Percentiles rank a stretch among this genome's conserved stretches.
These are phyloP conservation scores for Melanotaenia nigrans DNA, from an alignment of 2,797 vertebrate genomes.

Conservation along the genomic window DNA sequence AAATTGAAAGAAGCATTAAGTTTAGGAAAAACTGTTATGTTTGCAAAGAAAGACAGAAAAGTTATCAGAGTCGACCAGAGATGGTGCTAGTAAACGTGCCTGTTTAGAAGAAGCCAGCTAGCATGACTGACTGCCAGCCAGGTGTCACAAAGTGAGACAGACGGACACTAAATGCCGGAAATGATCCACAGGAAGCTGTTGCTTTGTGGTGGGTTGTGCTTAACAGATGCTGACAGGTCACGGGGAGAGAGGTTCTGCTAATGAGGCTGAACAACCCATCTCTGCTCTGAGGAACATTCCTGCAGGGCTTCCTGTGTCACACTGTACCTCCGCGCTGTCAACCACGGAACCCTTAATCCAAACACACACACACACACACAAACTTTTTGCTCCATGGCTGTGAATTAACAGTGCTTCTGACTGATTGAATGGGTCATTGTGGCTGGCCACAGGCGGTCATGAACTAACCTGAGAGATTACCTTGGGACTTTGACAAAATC, in stretches of 20 bases:
- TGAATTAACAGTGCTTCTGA: conserved; percentile 65
- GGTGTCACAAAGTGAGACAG: conserved; percentile 57
- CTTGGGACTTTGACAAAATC: conserved; percentile 34
- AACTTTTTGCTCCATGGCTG: conserved; percentile 61
- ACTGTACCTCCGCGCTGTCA: conserved; percentile 77
- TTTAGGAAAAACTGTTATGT: not conserved
- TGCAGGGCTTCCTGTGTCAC: conserved; percentile 79
- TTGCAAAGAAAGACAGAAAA: not conserved
- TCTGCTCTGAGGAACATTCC: conserved; percentile 88
- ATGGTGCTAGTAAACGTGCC: not conserved
- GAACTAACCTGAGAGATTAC: conserved; percentile 53
- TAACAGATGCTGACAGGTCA: conserved; percentile 88
- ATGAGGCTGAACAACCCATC: conserved; percentile 86
- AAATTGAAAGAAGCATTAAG: not conserved
- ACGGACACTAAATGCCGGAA: conserved; percentile 62
- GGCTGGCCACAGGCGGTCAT: conserved; percentile 62
- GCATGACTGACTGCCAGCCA: conserved; percentile 29
- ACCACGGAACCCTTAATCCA: conserved; percentile 71
- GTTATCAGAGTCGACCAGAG: not conserved
- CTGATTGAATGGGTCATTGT: conserved; percentile 57
- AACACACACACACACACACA: conserved; percentile 39
- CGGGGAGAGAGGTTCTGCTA: conserved; percentile 84
- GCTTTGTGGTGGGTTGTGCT: conserved; percentile 82
- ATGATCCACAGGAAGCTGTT: conserved; percentile 69
- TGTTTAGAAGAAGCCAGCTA: conserved; percentile 5